Conservation (phyloP, 2,113 vertebrate species). For the Aldabrachelys gigantea region DNA sequence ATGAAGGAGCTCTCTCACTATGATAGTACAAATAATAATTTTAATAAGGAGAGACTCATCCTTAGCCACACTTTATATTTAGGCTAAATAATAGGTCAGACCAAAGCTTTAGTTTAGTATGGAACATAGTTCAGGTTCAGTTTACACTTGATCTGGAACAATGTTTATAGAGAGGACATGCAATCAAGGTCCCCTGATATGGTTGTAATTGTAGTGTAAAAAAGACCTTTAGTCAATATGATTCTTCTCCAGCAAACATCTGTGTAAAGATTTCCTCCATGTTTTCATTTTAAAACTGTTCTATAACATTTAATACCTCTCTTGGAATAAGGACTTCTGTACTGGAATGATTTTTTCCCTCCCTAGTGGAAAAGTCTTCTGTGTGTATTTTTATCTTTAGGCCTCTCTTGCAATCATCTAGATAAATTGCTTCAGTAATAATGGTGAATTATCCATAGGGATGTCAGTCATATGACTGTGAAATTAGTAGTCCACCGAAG, state of each 20-base stretch:
- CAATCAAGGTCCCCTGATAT: background rate
- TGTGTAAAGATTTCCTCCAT: background rate
- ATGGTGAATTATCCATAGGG: conserved; percentile 60
- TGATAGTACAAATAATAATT: background rate
- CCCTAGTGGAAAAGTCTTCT: background rate
- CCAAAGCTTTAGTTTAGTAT: background rate
- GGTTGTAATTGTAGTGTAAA: background rate
- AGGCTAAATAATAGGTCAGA: background rate
- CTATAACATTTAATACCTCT: background rate
- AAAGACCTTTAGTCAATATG: background rate
- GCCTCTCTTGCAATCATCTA: conserved; percentile 56
- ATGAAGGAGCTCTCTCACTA: background rate
- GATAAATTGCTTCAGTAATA: conserved; percentile 62
- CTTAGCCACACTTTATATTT: background rate
- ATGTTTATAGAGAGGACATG: background rate
- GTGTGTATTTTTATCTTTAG: background rate
- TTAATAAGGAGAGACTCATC: background rate
- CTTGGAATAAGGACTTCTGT: background rate
- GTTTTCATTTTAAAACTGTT: background rate
- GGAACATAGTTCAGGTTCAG: background rate
- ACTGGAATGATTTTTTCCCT: background rate
- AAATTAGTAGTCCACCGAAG: conserved; percentile 56
- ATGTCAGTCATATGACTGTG: conserved; percentile 53
- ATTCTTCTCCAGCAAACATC: background rate
- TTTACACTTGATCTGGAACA: background rate